Evolutionary conservation across 2,113 vertebrate genomes (phyloP), one percentile per base, ranked within the genome.

Genomic region (Chrysochloris asiatica): DNA sequence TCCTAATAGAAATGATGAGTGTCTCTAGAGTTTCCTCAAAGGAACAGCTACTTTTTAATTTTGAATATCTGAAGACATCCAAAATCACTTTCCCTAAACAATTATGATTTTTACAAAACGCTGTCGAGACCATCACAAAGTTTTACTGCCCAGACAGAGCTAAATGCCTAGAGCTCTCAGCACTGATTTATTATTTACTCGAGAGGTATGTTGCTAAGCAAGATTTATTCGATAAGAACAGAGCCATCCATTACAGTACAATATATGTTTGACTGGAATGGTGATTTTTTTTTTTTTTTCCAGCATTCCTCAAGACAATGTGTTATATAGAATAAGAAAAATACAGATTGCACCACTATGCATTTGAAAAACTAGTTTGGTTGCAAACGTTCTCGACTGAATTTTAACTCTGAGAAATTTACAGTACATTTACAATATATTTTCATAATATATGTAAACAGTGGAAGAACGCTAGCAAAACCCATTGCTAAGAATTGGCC

Each of bases 61-160:
- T 95, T 96, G 96, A 97, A 97, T 95, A 84, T 96, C 98, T 98
- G 97, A 97, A 98, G 97, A 97, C 97, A 97, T 95, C 92, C 96
- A 98, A 95, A 97, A 98, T 97, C 96, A 94, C 97, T 97, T 98
- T 96, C 97, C 96, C 97, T 97, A 93, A 98, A 97, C 98, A 98
- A 98, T 98, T 98, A 97, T 92, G 94, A 97, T 97, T 98, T n/a
- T 96, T 95, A 96, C 96, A 97, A 97, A 97, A 97, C 78, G 93
- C 96, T 96, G 92, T 96, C 93, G 50, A 90, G 89, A 95, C 75
- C 91, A 93, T 71, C 45, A 8, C 81, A 89, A 94, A 94, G 83
- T 98, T 97, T 95, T 94, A 94, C 91, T 95, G 72, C 94, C 95
- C 90, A 84, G 88, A 94, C 86, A 61, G 52, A 38, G 75, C 85